Percentiles rank a stretch among this genome's conserved stretches.
phyloP scores from a whole-genome alignment of 2,888 invertebrate species.

The Mythimna loreyi region DNA sequence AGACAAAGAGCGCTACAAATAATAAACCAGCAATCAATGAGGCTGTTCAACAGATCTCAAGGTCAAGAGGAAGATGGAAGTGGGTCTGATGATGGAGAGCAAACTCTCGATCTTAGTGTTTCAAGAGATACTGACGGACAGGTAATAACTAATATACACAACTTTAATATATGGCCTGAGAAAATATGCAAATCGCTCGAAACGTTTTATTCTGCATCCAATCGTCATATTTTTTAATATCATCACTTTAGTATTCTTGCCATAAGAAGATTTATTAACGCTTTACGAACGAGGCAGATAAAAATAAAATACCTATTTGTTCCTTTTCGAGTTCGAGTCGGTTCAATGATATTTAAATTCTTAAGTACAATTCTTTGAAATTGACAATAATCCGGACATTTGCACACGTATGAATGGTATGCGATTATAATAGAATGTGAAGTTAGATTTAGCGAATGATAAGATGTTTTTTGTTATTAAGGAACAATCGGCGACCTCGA shows the following conservation, averaged over 20 bases:
- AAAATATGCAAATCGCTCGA: constrained; percentile 40
- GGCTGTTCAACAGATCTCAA: constrained; percentile 83
- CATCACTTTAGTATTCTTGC: constrained; percentile 41
- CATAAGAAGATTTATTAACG: constrained; percentile 51
- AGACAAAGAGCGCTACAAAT: constrained; percentile 89
- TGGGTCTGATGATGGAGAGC: constrained; percentile 89
- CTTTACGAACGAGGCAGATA: constrained; percentile 22
- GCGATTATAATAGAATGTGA: constrained; percentile 65
- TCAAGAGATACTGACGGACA: constrained; percentile 89
- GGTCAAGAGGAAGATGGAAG: constrained; percentile 87
- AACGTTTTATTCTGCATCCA: constrained; percentile 28
- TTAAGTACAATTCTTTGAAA: constrained; percentile 60
- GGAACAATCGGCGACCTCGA: constrained; percentile 89
- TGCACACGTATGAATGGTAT: constrained; percentile 59
- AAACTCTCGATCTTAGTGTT: constrained; percentile 88
- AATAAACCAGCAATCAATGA: constrained; percentile 87
- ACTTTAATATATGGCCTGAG: constrained; percentile 10
- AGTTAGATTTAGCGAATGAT: constrained; percentile 62
- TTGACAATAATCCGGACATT: constrained; percentile 62
- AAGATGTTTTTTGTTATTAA: constrained; percentile 66
- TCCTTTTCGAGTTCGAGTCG: constrained; percentile 49
- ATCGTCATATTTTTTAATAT: constrained; percentile 43
- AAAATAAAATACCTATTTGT: constrained; percentile 54
- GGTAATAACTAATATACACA: constrained; percentile 69
- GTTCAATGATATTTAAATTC: constrained; percentile 59